phyloP scores from a whole-genome alignment of 2,797 vertebrate species.

The Austrolebias charrua region DNA sequence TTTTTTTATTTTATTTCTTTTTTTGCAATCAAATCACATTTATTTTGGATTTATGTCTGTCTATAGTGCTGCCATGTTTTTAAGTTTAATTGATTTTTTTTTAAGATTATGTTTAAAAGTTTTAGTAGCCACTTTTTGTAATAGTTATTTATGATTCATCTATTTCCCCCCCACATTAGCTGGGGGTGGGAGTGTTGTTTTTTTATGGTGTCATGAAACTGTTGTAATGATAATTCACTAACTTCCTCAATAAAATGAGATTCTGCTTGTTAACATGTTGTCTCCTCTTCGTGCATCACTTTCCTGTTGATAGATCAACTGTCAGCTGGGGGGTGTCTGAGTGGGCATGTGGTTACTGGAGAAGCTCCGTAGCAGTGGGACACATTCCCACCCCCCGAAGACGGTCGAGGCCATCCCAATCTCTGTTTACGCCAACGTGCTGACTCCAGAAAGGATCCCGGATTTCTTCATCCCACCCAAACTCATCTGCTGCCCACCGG shows the following conservation, averaged over 20 bases:
- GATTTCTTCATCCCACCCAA: constrained; percentile 98
- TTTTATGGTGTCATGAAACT: too few species aligned
- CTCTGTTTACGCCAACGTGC: constrained; percentile 90
- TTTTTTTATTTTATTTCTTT: too few species aligned
- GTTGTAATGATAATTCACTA: too few species aligned
- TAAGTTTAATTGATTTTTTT: not conserved
- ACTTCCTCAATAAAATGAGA: not conserved
- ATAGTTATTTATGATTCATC: not conserved
- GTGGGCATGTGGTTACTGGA: constrained; percentile 76
- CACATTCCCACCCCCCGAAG: constrained; percentile 55
- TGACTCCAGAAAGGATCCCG: constrained; percentile 95
- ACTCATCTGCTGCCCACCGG: constrained; percentile 84
- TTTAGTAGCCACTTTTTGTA: not conserved
- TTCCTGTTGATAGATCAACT: constrained; percentile 38
- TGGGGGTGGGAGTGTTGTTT: too few species aligned
- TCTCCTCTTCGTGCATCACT: constrained; percentile 22
- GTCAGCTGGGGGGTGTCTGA: constrained; percentile 44
- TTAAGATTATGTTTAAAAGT: not conserved
- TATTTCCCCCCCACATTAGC: not conserved
- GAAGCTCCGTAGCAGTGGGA: constrained; percentile 70
- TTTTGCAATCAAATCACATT: not conserved
- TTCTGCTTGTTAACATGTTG: not conserved
- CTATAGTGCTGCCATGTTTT: constrained; percentile 1
- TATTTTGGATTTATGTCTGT: too few species aligned
- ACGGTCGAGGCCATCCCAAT: constrained; percentile 75